Percentiles rank a stretch among this genome's conserved stretches.
phyloP scores from a whole-genome alignment of 2,888 invertebrate species.

The Notodonta ziczac region DNA sequence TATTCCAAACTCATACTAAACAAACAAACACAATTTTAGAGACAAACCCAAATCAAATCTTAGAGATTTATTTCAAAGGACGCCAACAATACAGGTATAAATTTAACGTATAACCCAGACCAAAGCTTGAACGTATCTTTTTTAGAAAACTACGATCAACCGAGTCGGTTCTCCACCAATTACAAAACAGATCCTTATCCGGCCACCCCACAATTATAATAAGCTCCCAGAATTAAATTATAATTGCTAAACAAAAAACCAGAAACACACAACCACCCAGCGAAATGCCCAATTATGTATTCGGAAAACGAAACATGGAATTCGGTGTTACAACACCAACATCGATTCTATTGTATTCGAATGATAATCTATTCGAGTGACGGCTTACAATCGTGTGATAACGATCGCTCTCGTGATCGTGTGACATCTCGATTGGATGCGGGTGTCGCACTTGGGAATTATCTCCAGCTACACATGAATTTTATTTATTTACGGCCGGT shows the following conservation, averaged over 20 bases:
- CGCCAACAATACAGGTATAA: no score
- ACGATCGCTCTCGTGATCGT: slow-evolving; percentile 45
- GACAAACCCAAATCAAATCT: no score
- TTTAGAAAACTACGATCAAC: slow-evolving; percentile 3
- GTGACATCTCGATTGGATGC: slow-evolving; percentile 61
- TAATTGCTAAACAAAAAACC: slow-evolving; percentile 29
- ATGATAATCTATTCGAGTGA: slow-evolving; percentile 48
- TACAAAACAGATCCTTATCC: slow-evolving; percentile 1
- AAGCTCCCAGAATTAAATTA: slow-evolving; percentile 18
- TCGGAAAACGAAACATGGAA: slow-evolving; percentile 35
- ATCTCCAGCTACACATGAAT: slow-evolving; percentile 31
- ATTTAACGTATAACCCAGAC: no score
- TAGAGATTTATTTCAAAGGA: no score
- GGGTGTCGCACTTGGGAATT: slow-evolving; percentile 49
- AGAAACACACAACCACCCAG: slow-evolving; percentile 31
- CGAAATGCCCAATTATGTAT: slow-evolving; percentile 47
- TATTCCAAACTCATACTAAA: no score
- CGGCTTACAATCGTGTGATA: slow-evolving; percentile 50
- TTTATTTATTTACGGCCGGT: slow-evolving; percentile 30
- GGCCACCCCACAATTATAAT: slow-evolving; percentile 14
- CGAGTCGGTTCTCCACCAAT: background rate
- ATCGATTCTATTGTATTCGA: slow-evolving; percentile 53
- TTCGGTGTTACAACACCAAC: slow-evolving; percentile 35
- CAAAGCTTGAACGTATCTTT: slow-evolving; percentile 10
- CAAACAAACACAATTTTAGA: no score